phyloP scores from a whole-genome alignment of 2,888 invertebrate genomes.

The Creontiades dilutus region DNA sequence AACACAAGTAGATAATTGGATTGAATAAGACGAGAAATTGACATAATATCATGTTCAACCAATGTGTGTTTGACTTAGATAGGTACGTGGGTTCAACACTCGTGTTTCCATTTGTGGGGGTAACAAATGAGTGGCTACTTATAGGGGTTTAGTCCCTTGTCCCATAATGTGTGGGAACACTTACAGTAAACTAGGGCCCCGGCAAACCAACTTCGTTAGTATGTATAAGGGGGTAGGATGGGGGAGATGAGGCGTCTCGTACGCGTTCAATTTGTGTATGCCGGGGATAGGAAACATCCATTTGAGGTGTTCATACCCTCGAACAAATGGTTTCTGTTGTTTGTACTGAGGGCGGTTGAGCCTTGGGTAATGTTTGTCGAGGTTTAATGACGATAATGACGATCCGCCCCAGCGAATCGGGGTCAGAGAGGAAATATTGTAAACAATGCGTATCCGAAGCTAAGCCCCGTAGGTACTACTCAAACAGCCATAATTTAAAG shows the following conservation, averaged over 20 bases:
- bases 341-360: background rate
- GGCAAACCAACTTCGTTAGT: constrained; percentile 32
- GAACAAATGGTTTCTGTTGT: background rate
- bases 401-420: no score
- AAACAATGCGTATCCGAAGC: no score
- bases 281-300: background rate
- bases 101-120: background rate
- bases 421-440: no score
- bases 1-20: no score
- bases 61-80: no score
- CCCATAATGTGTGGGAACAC: constrained; percentile 6
- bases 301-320: background rate
- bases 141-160: constrained; percentile 25
- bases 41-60: no score
- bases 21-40: no score
- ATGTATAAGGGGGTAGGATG: background rate
- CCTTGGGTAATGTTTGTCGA: background rate
- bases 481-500: no score
- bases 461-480: no score
- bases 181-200: background rate
- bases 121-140: background rate
- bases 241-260: background rate
- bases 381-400: background rate
- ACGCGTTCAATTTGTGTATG: constrained; percentile 11
- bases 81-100: no score